These are phyloP conservation scores for Eupithecia pulchellata DNA, from an alignment of 2,888 invertebrate genomes.

Conservation along the genomic window DNA sequence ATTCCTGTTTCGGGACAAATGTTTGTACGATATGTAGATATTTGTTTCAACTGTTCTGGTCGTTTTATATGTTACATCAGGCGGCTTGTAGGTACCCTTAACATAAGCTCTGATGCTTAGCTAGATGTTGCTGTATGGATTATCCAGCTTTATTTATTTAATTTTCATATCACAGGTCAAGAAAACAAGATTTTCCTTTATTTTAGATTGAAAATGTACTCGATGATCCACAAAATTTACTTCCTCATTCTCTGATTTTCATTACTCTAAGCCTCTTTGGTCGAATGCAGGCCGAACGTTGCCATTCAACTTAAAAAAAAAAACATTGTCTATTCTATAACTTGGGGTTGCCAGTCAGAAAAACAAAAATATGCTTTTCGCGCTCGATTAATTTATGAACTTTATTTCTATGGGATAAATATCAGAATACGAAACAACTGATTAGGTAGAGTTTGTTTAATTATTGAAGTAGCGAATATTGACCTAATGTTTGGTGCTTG, in stretches of 20 bases:
- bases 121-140: no score
- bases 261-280: slow-evolving; percentile 45
- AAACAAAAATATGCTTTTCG: slow-evolving; percentile 11
- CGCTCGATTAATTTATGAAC: slow-evolving; percentile 4
- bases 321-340: slow-evolving; percentile 59
- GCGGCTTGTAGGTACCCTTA: no score
- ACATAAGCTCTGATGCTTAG: no score
- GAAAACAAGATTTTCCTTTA: slow-evolving; percentile 14
- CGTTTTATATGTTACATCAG: no score
- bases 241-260: slow-evolving; percentile 25
- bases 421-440: neutral
- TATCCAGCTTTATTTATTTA: no score
- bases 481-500: slow-evolving; percentile 22
- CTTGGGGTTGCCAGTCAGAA: slow-evolving; percentile 50
- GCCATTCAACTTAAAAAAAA: slow-evolving; percentile 42
- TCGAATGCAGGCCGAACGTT: slow-evolving; percentile 43
- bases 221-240: no score
- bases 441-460: neutral
- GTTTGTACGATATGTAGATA: no score
- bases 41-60: no score
- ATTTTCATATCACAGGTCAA: neutral
- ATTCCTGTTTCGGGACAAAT: no score
- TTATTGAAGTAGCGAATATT: slow-evolving; percentile 8
- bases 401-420: slow-evolving; percentile 1
- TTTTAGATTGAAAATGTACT: slow-evolving; percentile 21